Conservation (phyloP, 2,113 vertebrate species). For the Cyrtonyx montezumae region DNA sequence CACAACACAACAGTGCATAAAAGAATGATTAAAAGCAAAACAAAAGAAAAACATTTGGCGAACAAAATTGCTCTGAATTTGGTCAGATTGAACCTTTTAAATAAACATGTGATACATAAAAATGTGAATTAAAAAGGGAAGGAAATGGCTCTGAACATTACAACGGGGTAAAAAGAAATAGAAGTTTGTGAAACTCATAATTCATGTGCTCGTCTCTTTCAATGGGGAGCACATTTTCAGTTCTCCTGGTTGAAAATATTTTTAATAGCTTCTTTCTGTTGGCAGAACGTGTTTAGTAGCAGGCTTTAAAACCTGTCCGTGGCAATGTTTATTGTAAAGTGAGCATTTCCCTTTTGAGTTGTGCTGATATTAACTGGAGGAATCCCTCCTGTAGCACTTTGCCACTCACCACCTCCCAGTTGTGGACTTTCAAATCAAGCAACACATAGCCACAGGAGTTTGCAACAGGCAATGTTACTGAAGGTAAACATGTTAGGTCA, state of each 20-base stretch:
- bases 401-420: accelerated
- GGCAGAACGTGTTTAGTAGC: background rate
- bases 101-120: no score
- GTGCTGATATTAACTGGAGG: background rate
- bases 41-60: background rate
- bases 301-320: background rate
- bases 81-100: conserved; percentile 58
- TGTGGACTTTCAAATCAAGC: background rate
- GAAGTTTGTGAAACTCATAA: background rate
- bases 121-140: conserved; percentile 46
- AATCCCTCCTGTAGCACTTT: background rate
- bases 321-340: background rate
- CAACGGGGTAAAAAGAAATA: background rate
- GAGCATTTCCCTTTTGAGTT: background rate
- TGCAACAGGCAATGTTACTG: background rate
- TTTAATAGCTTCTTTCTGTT: conserved; percentile 15
- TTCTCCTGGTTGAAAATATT: conserved; percentile 36
- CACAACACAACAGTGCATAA: background rate
- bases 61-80: conserved; percentile 60
- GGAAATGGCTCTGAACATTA: conserved; percentile 8
- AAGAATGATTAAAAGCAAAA: conserved; percentile 21
- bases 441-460: accelerated
- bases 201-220: conserved; percentile 23
- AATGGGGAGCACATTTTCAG: conserved; percentile 13
- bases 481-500: background rate